A percentile compares a stretch with the other conserved stretches of the same genome.
phyloP scores from a whole-genome alignment of 2,113 vertebrate genomes.

The Myodes glareolus region DNA sequence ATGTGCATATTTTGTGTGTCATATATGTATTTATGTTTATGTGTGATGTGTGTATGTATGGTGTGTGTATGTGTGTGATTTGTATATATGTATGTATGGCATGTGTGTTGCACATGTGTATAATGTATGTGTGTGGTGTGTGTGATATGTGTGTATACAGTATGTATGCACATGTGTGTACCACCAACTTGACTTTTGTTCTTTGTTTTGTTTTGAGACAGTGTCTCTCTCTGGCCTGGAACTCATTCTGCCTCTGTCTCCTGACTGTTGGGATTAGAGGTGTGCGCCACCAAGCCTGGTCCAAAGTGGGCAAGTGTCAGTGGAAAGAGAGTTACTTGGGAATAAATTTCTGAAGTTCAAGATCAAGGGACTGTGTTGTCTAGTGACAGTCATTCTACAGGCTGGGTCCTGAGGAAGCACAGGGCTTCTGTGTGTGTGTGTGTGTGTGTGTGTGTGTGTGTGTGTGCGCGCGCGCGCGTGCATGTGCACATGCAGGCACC shows the following conservation, averaged over 20 bases:
- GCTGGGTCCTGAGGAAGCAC: neutral
- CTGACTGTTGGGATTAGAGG: too few relatives aligned
- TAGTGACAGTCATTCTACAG: neutral
- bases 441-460: too few relatives aligned
- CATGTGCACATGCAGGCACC: too few relatives aligned
- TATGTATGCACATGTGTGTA: rapidly evolving
- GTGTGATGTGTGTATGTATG: neutral
- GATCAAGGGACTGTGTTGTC: neutral
- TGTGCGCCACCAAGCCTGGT: neutral
- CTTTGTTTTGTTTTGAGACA: neutral
- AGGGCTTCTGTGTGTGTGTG: too few relatives aligned
- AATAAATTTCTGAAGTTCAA: neutral
- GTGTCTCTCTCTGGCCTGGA: too few relatives aligned
- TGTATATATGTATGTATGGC: neutral
- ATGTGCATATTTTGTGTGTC: neutral
- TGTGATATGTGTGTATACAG: neutral
- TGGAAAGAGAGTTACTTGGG: neutral
- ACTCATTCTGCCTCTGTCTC: too few relatives aligned
- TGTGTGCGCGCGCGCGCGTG: too few relatives aligned
- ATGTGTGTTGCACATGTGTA: neutral
- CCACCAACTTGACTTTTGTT: neutral
- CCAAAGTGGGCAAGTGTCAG: neutral
- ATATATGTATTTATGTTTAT: neutral
- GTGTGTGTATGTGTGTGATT: neutral
- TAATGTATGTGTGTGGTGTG: neutral